Percentiles rank a stretch among this genome's conserved stretches.
Evolutionary conservation across 2,888 invertebrate species (phyloP).

Genomic region (Polydrusus tereticollis): DNA sequence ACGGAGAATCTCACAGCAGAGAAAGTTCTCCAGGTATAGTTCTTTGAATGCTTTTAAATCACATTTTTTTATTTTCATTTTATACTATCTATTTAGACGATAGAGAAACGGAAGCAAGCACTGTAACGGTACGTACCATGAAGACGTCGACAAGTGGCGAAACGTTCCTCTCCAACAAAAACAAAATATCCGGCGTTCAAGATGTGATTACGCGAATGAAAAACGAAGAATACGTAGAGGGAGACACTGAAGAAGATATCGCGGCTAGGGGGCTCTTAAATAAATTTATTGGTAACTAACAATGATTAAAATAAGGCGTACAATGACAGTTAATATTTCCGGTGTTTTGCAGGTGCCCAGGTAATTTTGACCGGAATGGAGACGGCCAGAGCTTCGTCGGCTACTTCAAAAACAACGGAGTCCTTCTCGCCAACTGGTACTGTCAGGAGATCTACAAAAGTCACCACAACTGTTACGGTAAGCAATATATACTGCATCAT

Average conservation of each 20-base stretch:
- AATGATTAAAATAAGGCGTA: too few species aligned
- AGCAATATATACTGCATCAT: constrained; percentile 47
- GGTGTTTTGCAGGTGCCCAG: constrained; percentile 73
- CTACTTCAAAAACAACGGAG: constrained; percentile 46
- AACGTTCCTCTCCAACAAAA: constrained; percentile 80
- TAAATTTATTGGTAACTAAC: constrained; percentile 81
- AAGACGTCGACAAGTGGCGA: constrained; percentile 58
- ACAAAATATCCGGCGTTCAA: constrained; percentile 80
- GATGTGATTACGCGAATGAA: constrained; percentile 85
- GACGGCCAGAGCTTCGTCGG: constrained; percentile 62
- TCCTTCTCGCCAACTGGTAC: constrained; percentile 36
- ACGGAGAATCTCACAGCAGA: constrained; percentile 53
- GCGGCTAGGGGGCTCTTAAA: constrained; percentile 83
- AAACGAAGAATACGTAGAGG: constrained; percentile 71
- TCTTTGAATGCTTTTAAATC: not conserved
- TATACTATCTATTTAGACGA: constrained; percentile 15
- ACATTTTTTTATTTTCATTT: not conserved
- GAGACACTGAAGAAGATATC: constrained; percentile 76
- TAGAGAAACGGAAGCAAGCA: constrained; percentile 41
- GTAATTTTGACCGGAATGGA: constrained; percentile 86
- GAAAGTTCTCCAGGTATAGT: constrained; percentile 58
- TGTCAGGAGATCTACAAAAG: constrained; percentile 53
- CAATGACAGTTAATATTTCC: not conserved
- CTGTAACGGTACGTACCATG: constrained; percentile 27
- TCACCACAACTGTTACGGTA: constrained; percentile 58